Base-by-base conservation (phyloP, 2,888 invertebrate genomes). In the Ptilodon capucinus region DNA sequence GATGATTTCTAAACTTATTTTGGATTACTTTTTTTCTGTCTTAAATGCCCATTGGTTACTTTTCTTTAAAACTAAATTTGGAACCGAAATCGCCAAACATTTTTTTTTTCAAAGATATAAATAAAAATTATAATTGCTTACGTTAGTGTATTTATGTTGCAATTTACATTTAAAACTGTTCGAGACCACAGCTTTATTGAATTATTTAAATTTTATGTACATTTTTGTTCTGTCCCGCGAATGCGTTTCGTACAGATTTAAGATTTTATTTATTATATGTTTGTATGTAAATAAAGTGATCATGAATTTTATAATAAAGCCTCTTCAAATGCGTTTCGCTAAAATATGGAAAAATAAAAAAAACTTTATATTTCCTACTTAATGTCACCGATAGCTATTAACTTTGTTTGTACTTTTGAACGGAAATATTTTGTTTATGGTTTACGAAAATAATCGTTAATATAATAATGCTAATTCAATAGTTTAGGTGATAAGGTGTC, bases 141-240 rank as follows among this genome's bases (percentile, higher is more conserved):
- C 39, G 47, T 54, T 46, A 19, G 35, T 16, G 48, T 58, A 55
- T 51, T 60, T 36, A 36, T 58, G 48, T 58, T 48, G 53, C 50
- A 44, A 55, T 46, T 48, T 48, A 44, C 46, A 49, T 34, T 47
- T 40, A 42, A 42, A 55, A 60, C 50, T 54, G 48, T 55, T 21
- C 21, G 39, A n/a, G 60, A 58, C 58, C 48, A 54, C 61, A 64
- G 61, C 56, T 54, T 64, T 56, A 54, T 61, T 54, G 44, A 59
- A 55, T 46, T 49, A 44, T 49, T 53, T 21, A 39, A 39, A 39
- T 39, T 53, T 57, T 46, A 50, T 48, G 36, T 40, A 47, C 46
- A 46, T 40, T 51, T 53, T 34, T 30, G 49, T 44, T 40, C 21
- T 41, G 13, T 25, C 44, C 28, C 6, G 6, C 32, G 18, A 19